A percentile compares a stretch with the other conserved stretches of the same genome.
These are phyloP conservation scores for Bradypodion ventrale DNA, from an alignment of 2,797 vertebrate species.

Conservation along the genomic window DNA sequence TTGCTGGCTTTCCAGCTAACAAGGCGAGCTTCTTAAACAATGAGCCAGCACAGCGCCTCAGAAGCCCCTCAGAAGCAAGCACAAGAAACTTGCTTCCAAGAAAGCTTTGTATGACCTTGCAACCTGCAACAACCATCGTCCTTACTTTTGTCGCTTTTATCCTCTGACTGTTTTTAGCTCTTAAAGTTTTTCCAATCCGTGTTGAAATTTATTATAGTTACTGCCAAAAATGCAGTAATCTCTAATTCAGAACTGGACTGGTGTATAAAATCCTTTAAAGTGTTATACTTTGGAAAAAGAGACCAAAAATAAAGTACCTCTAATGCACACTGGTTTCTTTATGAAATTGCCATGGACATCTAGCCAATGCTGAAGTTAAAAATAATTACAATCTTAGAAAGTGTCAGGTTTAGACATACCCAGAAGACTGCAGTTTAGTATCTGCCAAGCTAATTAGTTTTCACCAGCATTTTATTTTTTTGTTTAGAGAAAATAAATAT, in stretches of 20 bases:
- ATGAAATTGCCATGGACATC: background rate
- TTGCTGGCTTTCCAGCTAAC: too few species aligned
- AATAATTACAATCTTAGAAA: background rate
- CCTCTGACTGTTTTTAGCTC: background rate
- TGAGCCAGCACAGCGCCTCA: too few species aligned
- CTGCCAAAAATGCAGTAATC: background rate
- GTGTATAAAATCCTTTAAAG: background rate
- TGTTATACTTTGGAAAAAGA: background rate
- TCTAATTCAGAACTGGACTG: background rate
- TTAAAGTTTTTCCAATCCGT: background rate
- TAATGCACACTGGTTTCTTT: background rate
- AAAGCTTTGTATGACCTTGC: background rate
- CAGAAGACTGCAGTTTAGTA: background rate
- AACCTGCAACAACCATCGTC: background rate
- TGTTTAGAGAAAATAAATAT: background rate
- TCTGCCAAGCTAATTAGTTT: background rate
- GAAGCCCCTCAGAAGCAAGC: background rate
- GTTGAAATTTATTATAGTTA: background rate
- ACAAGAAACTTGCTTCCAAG: background rate
- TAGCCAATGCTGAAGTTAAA: background rate
- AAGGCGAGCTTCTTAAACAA: too few species aligned
- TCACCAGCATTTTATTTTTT: background rate
- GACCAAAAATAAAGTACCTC: background rate
- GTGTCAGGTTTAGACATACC: background rate
- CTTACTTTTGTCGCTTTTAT: constrained; percentile 22